Conservation (phyloP, 92 coral and sea anemone genomes). For the Zoanthus sansibaricus region DNA sequence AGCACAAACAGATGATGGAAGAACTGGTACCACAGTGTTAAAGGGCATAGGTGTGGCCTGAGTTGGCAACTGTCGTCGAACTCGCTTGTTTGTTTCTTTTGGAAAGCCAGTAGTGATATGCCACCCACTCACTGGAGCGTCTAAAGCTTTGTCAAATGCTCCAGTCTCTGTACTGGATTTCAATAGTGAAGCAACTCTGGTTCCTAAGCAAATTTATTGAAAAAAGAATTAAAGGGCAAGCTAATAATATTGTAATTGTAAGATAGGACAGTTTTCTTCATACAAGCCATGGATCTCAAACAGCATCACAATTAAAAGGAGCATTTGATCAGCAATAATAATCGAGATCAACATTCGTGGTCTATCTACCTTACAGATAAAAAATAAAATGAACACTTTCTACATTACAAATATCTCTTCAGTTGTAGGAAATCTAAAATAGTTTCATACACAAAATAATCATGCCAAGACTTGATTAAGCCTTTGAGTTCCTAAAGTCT, state of each 20-base stretch:
- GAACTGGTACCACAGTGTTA: conserved; percentile 41
- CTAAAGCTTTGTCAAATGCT: conserved; percentile 71
- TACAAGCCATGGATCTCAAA: background rate
- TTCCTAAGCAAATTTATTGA: conserved; percentile 57
- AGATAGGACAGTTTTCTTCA: background rate
- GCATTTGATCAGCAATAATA: background rate
- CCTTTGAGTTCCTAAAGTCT: too few species aligned
- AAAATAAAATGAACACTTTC: background rate
- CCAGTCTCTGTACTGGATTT: conserved; percentile 93
- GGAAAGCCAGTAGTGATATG: conserved; percentile 89
- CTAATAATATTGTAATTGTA: too few species aligned
- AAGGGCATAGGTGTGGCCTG: conserved; percentile 74
- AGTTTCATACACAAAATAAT: background rate
- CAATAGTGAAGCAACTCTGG: conserved; percentile 77
- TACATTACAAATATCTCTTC: background rate
- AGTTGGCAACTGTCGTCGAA: conserved; percentile 79
- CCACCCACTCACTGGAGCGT: conserved; percentile 91
- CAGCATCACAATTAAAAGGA: background rate
- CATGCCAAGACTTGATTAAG: too few species aligned
- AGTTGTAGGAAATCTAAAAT: background rate
- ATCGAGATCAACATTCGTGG: background rate
- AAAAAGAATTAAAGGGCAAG: background rate
- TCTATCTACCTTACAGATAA: background rate
- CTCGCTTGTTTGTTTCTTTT: conserved; percentile 79
- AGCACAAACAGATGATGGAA: conserved; percentile 46